phyloP scores from a whole-genome alignment of 2,113 vertebrate genomes.

The Emydura subglobosa region DNA sequence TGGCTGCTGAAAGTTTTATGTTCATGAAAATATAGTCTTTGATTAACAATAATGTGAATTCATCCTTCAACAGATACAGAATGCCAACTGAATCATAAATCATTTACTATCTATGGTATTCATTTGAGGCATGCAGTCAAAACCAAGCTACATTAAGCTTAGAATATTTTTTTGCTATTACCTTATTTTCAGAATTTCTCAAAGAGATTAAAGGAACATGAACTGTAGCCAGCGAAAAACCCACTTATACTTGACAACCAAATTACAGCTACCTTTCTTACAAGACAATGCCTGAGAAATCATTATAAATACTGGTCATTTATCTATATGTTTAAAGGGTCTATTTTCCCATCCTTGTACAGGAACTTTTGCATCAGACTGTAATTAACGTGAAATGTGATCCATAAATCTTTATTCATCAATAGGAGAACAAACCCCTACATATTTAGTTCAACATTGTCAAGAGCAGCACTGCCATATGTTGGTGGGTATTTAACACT shows the following conservation, averaged over 20 bases:
- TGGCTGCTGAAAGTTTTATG: neutral
- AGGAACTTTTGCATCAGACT: neutral
- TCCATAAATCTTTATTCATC: neutral
- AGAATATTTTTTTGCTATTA: conserved; percentile 23
- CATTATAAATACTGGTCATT: neutral
- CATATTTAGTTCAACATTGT: neutral
- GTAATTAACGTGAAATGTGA: neutral
- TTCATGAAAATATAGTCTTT: conserved; percentile 47
- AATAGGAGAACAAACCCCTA: neutral
- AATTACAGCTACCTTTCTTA: conserved; percentile 8
- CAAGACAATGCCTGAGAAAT: neutral
- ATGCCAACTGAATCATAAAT: conserved; percentile 42
- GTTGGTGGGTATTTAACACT: neutral
- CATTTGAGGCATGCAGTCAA: conserved; percentile 41
- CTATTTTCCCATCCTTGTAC: neutral
- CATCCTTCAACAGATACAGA: conserved; percentile 18
- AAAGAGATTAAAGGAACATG: conserved; percentile 17
- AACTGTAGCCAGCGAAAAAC: conserved; percentile 25
- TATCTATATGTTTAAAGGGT: neutral
- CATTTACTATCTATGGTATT: conserved; percentile 17
- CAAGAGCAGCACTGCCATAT: neutral
- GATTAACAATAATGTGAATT: conserved; percentile 28
- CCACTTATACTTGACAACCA: neutral
- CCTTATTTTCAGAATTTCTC: conserved; percentile 42
- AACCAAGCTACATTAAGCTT: conserved; percentile 17